These are phyloP conservation scores for Saturnia pavonia DNA, from an alignment of 2,888 invertebrate genomes.

Conservation along the genomic window DNA sequence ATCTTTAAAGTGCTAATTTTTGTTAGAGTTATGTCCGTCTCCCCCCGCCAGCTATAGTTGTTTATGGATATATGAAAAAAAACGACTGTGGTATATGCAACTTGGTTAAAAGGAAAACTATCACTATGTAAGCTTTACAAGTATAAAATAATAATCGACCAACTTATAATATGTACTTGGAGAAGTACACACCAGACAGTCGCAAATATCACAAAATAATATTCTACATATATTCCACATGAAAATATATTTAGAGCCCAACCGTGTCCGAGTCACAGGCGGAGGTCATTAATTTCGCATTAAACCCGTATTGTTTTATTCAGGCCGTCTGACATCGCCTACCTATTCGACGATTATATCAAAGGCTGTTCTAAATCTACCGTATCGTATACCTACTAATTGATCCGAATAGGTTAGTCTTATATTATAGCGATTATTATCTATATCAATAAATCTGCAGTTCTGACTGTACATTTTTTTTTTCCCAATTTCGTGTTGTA, in stretches of 20 bases:
- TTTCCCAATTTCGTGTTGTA: no score
- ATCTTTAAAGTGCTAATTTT: no score
- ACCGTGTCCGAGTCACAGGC: not conserved
- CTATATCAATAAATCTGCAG: not conserved
- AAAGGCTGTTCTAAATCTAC: constrained; percentile 7
- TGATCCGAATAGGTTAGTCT: not conserved
- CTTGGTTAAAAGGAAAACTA: no score
- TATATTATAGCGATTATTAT: not conserved
- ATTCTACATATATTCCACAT: not conserved
- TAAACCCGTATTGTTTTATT: constrained; percentile 15
- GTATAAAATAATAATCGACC: no score
- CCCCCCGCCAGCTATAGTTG: no score
- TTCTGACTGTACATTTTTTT: not conserved
- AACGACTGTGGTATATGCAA: no score
- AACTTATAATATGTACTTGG: no score
- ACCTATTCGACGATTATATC: not conserved
- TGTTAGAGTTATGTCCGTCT: no score
- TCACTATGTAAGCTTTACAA: no score
- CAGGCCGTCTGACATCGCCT: not conserved
- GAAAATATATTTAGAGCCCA: not conserved
- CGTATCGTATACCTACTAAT: not conserved
- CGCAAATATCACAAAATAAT: no score
- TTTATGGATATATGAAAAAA: no score
- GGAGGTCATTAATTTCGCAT: constrained; percentile 13
- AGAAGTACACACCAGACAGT: no score